These are phyloP conservation scores for Dendroctonus valens DNA, from an alignment of 1,140 invertebrate genomes.

Conservation along the genomic window DNA sequence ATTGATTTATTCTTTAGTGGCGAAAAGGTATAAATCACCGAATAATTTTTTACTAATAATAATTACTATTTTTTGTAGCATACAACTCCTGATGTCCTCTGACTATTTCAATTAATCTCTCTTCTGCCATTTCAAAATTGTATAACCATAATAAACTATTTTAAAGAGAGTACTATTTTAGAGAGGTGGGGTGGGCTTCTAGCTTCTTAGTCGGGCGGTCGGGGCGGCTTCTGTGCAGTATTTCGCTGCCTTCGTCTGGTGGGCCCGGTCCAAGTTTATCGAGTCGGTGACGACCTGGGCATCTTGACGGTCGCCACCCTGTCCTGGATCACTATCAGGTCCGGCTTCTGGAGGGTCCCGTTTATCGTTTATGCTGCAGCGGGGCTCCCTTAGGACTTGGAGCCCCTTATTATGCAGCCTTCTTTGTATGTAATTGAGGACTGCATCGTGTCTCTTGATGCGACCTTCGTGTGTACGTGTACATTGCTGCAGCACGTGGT, in stretches of 20 bases:
- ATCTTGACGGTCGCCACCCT: not conserved
- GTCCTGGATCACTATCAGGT: not conserved
- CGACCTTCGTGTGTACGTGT: not conserved
- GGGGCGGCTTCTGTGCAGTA: not conserved
- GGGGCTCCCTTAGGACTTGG: not conserved
- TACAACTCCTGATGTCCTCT: too few relatives aligned
- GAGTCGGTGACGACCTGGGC: constrained; percentile 4
- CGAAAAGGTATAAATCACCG: too few relatives aligned
- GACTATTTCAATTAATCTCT: too few relatives aligned
- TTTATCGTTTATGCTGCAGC: not conserved
- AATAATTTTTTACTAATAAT: too few relatives aligned
- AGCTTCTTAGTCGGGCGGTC: too few relatives aligned
- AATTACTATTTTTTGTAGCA: too few relatives aligned
- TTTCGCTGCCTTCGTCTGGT: not conserved
- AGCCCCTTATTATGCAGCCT: not conserved
- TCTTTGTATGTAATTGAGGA: not conserved
- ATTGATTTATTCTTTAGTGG: too few relatives aligned
- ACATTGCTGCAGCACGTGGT: constrained; percentile 6
- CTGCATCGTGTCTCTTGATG: not conserved
- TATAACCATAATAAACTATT: too few relatives aligned
- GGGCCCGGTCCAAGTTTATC: not conserved
- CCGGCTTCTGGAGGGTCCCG: not conserved
- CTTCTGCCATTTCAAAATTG: too few relatives aligned
- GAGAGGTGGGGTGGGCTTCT: too few relatives aligned
- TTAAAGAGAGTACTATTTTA: too few relatives aligned